Base-by-base conservation (phyloP, 2,888 invertebrate genomes). In the Deroplatys truncata region DNA sequence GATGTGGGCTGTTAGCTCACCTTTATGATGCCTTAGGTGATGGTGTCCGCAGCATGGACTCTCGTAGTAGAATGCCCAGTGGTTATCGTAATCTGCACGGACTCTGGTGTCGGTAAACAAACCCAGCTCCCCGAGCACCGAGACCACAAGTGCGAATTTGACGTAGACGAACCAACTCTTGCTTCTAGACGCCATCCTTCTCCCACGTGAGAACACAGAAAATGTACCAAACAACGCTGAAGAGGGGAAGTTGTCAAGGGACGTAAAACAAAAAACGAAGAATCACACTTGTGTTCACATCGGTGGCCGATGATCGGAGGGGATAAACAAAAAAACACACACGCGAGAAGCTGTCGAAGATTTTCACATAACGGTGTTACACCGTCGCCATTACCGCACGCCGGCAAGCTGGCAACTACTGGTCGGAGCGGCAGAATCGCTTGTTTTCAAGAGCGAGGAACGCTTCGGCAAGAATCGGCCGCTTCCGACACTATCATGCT, bases 11-110 rank as follows among this genome's bases (percentile, higher is more conserved):
- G 16, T n/a, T 2, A 9, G 20, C 90, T 88, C 85, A 94, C 96
- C 96, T 95, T 95, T 94, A 91, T 96, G 96, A 93, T 96, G 96
- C 91, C 96, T 93, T 91, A 96, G 94, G 90, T 95, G 95, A 92
- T 92, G 93, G 88, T 94, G 95, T 94, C 95, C 94, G 93, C 96
- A 96, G 93, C 96, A 96, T 85, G 96, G 96, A 93, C 95, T 95
- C 93, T 96, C 96, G 94, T 95, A 95, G 93, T 95, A 96, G 92
- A 95, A 94, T 85, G 95, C 95, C 95, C 95, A 95, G 92, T 95
- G 95, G 93, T 95, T 95, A 91, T 95, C 96, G 93, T 94, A 93
- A 91, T 93, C 95, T 91, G 94, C 94, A 8, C 28, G 43, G 15
- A 86, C 89, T n/a, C 87, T 28, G 25, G 29, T 31, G n/a, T 28